A percentile compares a stretch with the other conserved stretches of the same genome.
phyloP scores from a whole-genome alignment of 2,888 invertebrate genomes.

The Tupiocoris notatus region DNA sequence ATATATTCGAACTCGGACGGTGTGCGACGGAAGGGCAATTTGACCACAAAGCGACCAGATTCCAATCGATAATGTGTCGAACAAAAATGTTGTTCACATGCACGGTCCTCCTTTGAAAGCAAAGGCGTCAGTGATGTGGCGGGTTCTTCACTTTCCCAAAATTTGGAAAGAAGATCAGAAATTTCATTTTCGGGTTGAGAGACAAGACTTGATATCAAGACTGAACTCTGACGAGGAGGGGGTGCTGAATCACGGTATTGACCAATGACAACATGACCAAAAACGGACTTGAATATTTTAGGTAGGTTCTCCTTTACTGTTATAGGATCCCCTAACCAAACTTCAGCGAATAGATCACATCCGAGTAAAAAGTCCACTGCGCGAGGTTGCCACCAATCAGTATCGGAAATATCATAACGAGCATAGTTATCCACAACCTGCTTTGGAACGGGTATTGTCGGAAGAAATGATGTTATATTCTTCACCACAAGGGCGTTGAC shows the following conservation, averaged over 20 bases:
- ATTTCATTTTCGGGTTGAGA: not conserved
- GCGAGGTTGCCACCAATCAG: not conserved
- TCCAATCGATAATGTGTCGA: not conserved
- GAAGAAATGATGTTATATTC: not conserved
- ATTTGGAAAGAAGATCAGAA: not conserved
- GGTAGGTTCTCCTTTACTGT: not conserved
- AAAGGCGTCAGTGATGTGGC: not conserved
- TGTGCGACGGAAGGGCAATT: not conserved
- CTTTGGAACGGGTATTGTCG: not conserved
- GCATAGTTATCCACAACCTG: not conserved
- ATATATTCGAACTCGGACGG: not conserved
- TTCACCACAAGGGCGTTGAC: not conserved
- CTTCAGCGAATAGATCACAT: not conserved
- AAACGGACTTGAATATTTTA: not conserved
- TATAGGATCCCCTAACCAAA: not conserved
- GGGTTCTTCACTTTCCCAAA: conserved; percentile 15
- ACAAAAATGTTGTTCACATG: not conserved
- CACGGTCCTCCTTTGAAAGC: not conserved
- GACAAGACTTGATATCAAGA: not conserved
- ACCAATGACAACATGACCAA: not conserved
- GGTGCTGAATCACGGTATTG: not conserved
- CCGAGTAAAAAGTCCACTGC: conserved; percentile 6
- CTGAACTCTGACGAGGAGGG: not conserved
- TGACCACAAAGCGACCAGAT: not conserved
- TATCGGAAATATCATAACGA: not conserved